Evolutionary conservation across 2,113 vertebrate genomes (phyloP).

Genomic region (Mola mola): DNA sequence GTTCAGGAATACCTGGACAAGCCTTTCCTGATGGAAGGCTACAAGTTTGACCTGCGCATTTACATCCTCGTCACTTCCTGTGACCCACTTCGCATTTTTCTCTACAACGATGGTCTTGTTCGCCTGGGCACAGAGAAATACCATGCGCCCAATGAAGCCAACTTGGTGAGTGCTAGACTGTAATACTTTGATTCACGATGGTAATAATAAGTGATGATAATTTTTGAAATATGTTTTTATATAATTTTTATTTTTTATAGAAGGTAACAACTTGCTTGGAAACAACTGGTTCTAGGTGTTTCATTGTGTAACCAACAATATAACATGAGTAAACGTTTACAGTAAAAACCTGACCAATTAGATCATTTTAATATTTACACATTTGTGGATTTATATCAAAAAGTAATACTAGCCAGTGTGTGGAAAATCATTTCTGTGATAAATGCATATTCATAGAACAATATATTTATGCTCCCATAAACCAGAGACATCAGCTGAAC

Average conservation of each 20-base stretch:
- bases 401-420: not conserved
- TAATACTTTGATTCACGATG: not conserved
- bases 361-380: no score
- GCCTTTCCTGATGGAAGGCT: constrained; percentile 97
- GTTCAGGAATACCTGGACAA: constrained; percentile 99
- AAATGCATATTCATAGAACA: not conserved
- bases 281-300: no score
- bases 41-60: constrained; percentile 97
- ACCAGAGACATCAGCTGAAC: constrained; percentile 1
- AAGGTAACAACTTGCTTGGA: no score
- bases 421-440: constrained; percentile 2
- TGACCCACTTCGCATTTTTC: constrained; percentile 95
- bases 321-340: no score
- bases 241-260: no score
- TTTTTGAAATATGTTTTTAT: not conserved
- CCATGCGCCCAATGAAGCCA: constrained; percentile 92
- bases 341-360: no score
- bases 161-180: constrained; percentile 88
- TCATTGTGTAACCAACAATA: no score
- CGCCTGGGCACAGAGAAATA: constrained; percentile 99
- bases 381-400: constrained; percentile 1
- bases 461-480: constrained; percentile 7
- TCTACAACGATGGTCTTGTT: constrained; percentile 97
- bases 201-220: not conserved
- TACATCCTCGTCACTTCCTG: constrained; percentile 98